Evolutionary conservation across 30 jellyfish, hydroid and myxozoan genomes (phyloP).

Genomic region (Cassiopea andromeda): DNA sequence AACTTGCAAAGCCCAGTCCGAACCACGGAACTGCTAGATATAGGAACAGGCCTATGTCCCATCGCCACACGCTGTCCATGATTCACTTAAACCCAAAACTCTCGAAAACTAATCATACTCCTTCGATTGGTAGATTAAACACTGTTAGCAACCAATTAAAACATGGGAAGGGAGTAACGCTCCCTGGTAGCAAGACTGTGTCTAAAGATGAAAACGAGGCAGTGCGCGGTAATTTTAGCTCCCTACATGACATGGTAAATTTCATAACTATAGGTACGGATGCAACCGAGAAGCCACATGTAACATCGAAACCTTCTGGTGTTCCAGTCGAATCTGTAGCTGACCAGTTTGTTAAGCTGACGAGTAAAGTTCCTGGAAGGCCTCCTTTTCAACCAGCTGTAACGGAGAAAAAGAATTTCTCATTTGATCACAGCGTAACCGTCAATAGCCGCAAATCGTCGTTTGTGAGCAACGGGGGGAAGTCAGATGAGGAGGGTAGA

Average conservation of each 20-base stretch:
- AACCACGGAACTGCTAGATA: not conserved
- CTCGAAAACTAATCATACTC: not conserved
- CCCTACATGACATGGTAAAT: constrained; percentile 42
- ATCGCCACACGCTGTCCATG: not conserved
- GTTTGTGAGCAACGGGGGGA: not conserved
- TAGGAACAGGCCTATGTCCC: not conserved
- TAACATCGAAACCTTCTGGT: not conserved
- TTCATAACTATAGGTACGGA: constrained; percentile 26
- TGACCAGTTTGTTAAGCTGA: constrained; percentile 3
- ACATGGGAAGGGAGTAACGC: constrained; percentile 15
- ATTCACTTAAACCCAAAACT: not conserved
- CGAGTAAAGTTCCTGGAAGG: not conserved
- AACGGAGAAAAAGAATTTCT: not conserved
- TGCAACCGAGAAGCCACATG: not conserved
- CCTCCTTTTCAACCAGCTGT: not conserved
- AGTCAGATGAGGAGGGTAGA: not conserved
- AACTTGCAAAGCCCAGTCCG: constrained; percentile 1
- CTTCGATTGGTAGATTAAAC: not conserved
- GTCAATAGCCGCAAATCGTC: not conserved
- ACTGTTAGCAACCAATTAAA: constrained; percentile 19
- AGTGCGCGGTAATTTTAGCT: not conserved
- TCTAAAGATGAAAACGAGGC: not conserved
- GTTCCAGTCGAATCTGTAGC: not conserved
- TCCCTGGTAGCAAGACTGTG: not conserved
- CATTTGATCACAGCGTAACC: not conserved